A percentile compares a stretch with the other conserved stretches of the same genome.
These are phyloP conservation scores for Aptenodytes forsteri DNA, from an alignment of 2,113 vertebrate species.

Conservation along the genomic window DNA sequence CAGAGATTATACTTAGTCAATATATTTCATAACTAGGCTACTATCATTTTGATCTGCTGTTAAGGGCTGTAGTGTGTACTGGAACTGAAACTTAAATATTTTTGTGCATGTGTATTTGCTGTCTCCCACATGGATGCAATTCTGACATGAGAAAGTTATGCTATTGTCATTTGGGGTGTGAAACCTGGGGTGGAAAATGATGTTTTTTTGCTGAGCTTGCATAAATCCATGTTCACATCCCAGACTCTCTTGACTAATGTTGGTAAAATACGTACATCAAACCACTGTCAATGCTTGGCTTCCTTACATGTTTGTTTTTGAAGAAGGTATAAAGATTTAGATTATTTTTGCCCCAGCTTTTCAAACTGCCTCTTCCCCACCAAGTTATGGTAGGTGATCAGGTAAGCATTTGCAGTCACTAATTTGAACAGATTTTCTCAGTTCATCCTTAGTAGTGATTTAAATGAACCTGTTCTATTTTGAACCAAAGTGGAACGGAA, in stretches of 20 bases:
- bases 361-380: background rate
- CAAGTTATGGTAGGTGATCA: background rate
- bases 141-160: background rate
- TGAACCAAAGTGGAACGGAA: background rate
- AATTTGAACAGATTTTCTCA: background rate
- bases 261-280: background rate
- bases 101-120: background rate
- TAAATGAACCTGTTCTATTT: background rate
- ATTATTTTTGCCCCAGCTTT: background rate
- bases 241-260: background rate
- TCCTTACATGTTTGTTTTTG: background rate
- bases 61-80: background rate
- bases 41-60: fast-evolving
- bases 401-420: background rate
- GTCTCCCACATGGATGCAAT: background rate
- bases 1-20: background rate
- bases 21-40: background rate
- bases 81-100: background rate
- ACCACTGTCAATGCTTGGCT: background rate
- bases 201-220: background rate
- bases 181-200: background rate
- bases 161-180: background rate
- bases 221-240: background rate
- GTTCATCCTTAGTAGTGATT: background rate
- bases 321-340: background rate